phyloP scores from a whole-genome alignment of 1,140 invertebrate species.

The Leptinotarsa defecta region DNA sequence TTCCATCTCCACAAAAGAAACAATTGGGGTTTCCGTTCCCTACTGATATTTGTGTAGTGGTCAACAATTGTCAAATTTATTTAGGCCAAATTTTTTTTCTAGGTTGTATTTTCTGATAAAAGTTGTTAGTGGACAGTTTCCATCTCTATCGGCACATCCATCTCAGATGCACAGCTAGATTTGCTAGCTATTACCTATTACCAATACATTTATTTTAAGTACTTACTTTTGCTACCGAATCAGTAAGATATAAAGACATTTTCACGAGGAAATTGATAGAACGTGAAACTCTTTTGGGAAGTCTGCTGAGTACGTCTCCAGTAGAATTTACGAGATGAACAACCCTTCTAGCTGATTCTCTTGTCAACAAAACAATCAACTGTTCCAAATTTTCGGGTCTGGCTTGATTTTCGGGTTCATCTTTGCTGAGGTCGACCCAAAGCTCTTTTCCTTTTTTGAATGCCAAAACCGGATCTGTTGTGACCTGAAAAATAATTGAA shows the following conservation, averaged over 20 bases:
- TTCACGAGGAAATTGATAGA: slow-evolving; percentile 35
- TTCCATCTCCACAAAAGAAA: too few relatives aligned
- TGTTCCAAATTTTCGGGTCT: slow-evolving; percentile 76
- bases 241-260: slow-evolving; percentile 39
- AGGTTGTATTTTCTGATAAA: too few relatives aligned
- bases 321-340: slow-evolving; percentile 78
- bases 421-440: slow-evolving; percentile 70
- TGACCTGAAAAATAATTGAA: slow-evolving; percentile 61
- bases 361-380: slow-evolving; percentile 70
- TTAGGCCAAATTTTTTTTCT: too few relatives aligned
- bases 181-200: too few relatives aligned
- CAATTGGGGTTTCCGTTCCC: too few relatives aligned
- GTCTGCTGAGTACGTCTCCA: slow-evolving; percentile 59
- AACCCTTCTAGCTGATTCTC: slow-evolving; percentile 73
- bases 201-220: too few relatives aligned
- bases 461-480: slow-evolving; percentile 76
- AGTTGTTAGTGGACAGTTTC: too few relatives aligned
- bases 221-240: slow-evolving; percentile 48
- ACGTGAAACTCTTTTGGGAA: slow-evolving; percentile 57
- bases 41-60: too few relatives aligned
- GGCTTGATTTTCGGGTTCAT: slow-evolving; percentile 82
- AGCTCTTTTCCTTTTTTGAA: slow-evolving; percentile 72
- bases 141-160: too few relatives aligned
- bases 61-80: too few relatives aligned
- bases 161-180: too few relatives aligned